Percentiles rank a stretch among this genome's conserved stretches.
phyloP scores from a whole-genome alignment of 2,797 vertebrate genomes.

The Lagothrix lagotricha region DNA sequence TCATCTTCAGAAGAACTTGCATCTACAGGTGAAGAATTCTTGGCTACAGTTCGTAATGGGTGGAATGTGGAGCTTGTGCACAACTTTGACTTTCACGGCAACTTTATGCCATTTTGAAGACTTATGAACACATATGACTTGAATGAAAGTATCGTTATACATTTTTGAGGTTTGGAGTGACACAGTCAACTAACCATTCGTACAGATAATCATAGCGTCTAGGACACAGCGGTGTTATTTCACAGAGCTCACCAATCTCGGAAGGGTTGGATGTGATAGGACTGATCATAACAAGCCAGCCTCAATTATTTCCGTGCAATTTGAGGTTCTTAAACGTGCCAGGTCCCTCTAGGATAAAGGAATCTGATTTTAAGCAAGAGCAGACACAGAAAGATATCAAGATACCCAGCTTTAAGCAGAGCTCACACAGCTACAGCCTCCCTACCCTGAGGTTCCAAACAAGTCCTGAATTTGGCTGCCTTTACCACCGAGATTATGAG shows the following conservation, averaged over 20 bases:
- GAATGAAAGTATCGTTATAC: neutral
- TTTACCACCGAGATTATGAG: neutral
- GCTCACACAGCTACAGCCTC: neutral
- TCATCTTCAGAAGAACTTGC: neutral
- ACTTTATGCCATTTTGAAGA: neutral
- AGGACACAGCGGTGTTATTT: neutral
- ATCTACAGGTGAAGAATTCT: neutral
- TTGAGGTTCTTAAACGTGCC: constrained; percentile 40
- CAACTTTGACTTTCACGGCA: neutral
- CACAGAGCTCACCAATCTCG: neutral
- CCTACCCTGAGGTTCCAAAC: neutral
- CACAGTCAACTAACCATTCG: neutral
- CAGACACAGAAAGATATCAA: neutral
- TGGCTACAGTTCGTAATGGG: neutral
- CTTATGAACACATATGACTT: neutral
- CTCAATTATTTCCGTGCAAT: constrained; percentile 47
- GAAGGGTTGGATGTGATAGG: neutral
- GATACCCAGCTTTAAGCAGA: neutral
- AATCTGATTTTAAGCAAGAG: constrained; percentile 31
- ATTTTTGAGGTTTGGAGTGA: constrained; percentile 45
- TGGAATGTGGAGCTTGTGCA: neutral
- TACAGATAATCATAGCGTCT: neutral
- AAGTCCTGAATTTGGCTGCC: neutral
- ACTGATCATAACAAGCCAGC: neutral
- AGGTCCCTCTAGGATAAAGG: neutral